phyloP scores from a whole-genome alignment of 2,113 vertebrate species.

The Columba livia region DNA sequence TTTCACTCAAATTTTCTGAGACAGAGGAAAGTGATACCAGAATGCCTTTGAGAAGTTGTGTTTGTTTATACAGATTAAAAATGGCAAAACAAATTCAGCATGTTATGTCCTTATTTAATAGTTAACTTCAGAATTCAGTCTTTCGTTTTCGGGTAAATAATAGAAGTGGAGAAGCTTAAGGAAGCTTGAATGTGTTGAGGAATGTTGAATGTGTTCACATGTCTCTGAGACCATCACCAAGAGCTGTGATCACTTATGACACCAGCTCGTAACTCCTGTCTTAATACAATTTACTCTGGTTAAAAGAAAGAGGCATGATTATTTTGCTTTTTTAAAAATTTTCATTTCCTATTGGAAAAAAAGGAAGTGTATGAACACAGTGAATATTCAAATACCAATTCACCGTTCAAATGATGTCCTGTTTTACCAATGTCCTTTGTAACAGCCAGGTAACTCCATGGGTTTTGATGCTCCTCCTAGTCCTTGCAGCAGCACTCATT shows the following conservation, averaged over 20 bases:
- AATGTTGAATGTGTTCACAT: background rate
- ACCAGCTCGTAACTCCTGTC: background rate
- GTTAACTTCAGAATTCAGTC: background rate
- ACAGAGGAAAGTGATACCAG: background rate
- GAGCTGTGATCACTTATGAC: background rate
- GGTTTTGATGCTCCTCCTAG: background rate
- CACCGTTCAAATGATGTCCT: background rate
- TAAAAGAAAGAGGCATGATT: background rate
- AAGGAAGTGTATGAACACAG: background rate
- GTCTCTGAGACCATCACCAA: background rate
- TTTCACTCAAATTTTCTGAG: background rate
- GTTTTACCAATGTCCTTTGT: background rate
- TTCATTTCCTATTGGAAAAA: background rate
- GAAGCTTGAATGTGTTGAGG: too few relatives aligned
- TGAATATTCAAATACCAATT: background rate
- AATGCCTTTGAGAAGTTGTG: background rate
- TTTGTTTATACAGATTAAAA: background rate
- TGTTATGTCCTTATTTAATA: background rate
- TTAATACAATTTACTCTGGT: background rate
- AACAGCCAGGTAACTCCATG: background rate
- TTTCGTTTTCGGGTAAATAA: background rate
- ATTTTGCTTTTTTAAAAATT: background rate
- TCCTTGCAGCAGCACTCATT: background rate
- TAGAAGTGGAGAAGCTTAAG: background rate
- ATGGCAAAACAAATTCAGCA: background rate